Base-by-base conservation (phyloP, 2,888 invertebrate genomes). In the Gisinianus flammeolus region DNA sequence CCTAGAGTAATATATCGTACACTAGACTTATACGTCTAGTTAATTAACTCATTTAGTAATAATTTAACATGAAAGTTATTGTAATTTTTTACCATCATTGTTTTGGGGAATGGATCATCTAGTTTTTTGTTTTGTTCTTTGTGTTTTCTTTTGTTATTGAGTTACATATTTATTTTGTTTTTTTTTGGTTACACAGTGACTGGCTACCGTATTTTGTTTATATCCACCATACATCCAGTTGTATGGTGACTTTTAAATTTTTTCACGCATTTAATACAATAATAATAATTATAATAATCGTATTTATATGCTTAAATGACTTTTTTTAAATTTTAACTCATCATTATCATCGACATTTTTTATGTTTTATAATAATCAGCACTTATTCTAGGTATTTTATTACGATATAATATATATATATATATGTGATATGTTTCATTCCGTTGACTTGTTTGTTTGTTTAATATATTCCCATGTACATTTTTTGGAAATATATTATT, bases 341-440 rank as follows among this genome's bases (percentile, higher is more conserved):
- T 12, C 8, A 10, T 19, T n/a, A 66, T 56, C 66, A 66, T 12
- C 30, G 31, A 66, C 66, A 26, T 66, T 66, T 66, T 66, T 66
- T 30, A 30, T n/a, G 22, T 56, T 56, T 56, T 6, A 56, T 56
- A n/a, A n/a, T 56, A n/a, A n/a, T n/a, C n/a, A n/a, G n/a, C n/a
- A n/a, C n/a, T n/a, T 56, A 22, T 56, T n/a, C 22, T 56, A 4
- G 22, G 22, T 56, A 56, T n/a, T 56, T 56, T 22, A 56, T 56
- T 56, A 56, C 56, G 4, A n/a, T n/a, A 56, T 56, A 56, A 62
- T 62, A 12, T 26, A 62, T 24, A 26, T 62, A 62, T 26, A n/a
- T 58, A 58, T 58, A 24, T 30, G 16, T 30, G 66, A 66, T 66
- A 66, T 66, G 66, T 30, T 66, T 66, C 31, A 30, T 66, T 66